Base-by-base conservation (phyloP, 2,113 vertebrate genomes). In the Epinephelus moara region DNA sequence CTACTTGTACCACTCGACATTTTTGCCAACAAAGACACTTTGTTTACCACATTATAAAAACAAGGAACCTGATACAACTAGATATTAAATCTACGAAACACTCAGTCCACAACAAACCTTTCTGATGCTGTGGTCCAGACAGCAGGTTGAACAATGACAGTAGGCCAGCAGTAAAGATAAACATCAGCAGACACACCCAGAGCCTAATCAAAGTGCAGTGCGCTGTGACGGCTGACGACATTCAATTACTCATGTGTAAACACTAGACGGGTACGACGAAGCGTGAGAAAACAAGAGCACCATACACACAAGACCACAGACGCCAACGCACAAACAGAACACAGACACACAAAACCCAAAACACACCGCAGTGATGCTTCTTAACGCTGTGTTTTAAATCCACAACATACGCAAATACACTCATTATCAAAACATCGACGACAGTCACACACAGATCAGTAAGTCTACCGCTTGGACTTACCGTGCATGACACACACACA, bases 241-340 rank as follows among this genome's bases (percentile, higher is more conserved):
- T 73, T 89, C 61, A 91, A 90, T 90, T 90, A 91, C 91, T 82
- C 81, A 57, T 77, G 75, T 88, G 86, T 92, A 94, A 85, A 93
- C 92, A 89, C 45, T 75, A 79, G 50, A 76, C 2, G 8, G 49
- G 66, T 18, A 82, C 27, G 19, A 62, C 6, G 4, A 47, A 88
- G 89, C 85, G 79, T 87, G 87, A 90, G 86, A 91, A 91, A 86
- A 87, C 83, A 72, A 40, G 67, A 64, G 49, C n/a, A 47, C 19
- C 27, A 14, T 42, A 70, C 68, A 72, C 72, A 74, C 75, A 69
- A 59, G 71, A 61, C 66, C 69, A 80, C 76, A 72, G 79, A 50
- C n/a, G 18, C 45, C 33, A 59, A 64, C 47, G 42, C 66, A 84
- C 6, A 45, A 52, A 53, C 45, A 57, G 6, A 17, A 56, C 2